phyloP scores from a whole-genome alignment of 1,140 invertebrate species.

The Hyles euphorbiae region DNA sequence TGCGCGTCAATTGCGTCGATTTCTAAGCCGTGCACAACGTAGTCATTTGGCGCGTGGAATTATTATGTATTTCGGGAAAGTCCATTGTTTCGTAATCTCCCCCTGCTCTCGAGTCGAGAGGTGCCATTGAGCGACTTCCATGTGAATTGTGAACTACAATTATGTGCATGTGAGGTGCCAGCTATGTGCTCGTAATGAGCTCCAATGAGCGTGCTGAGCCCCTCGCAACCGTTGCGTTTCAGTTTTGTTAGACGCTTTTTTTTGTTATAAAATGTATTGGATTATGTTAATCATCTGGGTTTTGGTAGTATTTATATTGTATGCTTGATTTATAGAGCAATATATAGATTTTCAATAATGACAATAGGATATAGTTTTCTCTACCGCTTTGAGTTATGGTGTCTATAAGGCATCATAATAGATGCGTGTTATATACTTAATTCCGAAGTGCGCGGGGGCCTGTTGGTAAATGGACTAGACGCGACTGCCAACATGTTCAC shows the following conservation, averaged over 20 bases:
- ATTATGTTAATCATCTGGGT: not conserved
- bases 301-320: not conserved
- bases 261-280: constrained; percentile 1
- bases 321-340: no score
- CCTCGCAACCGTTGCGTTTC: no score
- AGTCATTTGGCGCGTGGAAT: constrained; percentile 63
- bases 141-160: constrained; percentile 43
- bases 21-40: constrained; percentile 48
- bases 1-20: constrained; percentile 25
- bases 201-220: constrained; percentile 25
- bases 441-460: no score
- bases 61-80: constrained; percentile 73
- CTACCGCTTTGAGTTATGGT: no score
- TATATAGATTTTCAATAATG: no score
- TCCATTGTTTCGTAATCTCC: constrained; percentile 72
- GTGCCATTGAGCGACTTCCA: constrained; percentile 46
- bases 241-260: no score
- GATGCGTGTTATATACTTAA: no score
- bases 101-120: constrained; percentile 48
- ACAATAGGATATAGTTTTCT: no score
- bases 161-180: constrained; percentile 44
- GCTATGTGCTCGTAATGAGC: constrained; percentile 48
- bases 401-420: no score
- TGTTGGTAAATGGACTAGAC: no score
- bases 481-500: no score